Conservation (phyloP, 2,113 vertebrate species). For the Tachuris rubrigastra region DNA sequence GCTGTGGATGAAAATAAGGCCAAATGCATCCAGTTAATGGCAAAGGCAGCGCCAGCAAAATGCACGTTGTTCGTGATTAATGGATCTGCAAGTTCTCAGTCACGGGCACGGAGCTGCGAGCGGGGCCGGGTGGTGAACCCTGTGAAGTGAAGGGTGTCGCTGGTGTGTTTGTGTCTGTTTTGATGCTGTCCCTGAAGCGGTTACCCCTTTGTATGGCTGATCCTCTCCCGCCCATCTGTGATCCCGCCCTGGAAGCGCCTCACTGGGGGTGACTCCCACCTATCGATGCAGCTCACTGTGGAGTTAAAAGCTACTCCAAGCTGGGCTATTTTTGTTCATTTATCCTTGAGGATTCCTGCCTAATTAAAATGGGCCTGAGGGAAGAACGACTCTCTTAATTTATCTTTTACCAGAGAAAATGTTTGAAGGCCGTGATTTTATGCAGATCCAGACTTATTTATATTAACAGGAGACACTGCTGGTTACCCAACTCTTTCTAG, state of each 20-base stretch:
- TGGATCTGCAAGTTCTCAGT: background rate
- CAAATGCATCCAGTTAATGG: background rate
- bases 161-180: background rate
- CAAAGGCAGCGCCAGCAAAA: background rate
- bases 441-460: background rate
- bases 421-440: background rate
- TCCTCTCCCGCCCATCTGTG: background rate
- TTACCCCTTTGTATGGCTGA: background rate
- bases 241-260: background rate
- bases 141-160: background rate
- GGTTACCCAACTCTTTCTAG: background rate
- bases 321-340: background rate
- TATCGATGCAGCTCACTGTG: fast-evolving
- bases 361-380: slow-evolving; percentile 4
- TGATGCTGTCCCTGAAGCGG: background rate
- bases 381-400: background rate
- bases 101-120: background rate
- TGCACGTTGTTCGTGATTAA: background rate
- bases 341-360: background rate
- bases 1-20: slow-evolving; percentile 23
- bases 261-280: background rate
- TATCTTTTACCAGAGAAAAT: slow-evolving; percentile 8
- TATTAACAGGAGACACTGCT: background rate
- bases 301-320: background rate
- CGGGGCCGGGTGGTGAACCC: background rate